phyloP scores from a whole-genome alignment of 2,113 vertebrate genomes.

The Osmerus mordax region DNA sequence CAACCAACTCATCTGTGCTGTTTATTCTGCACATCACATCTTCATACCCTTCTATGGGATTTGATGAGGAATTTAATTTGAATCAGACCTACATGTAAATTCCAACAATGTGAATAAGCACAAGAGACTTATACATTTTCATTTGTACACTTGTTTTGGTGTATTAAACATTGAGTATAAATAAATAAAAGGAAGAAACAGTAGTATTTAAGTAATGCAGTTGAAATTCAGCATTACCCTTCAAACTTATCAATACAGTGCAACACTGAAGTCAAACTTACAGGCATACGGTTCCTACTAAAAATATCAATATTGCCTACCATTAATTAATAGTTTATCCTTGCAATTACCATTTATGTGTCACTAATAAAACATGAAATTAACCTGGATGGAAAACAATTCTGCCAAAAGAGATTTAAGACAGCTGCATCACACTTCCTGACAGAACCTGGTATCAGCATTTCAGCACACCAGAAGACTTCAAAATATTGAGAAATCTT shows the following conservation, averaged over 20 bases:
- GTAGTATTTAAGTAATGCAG: conserved; percentile 1
- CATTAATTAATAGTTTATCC: conserved; percentile 1
- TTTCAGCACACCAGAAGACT: too few relatives aligned
- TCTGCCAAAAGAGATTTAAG: not conserved
- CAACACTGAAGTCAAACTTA: conserved; percentile 20
- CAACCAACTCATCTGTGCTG: conserved; percentile 7
- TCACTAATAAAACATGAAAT: conserved; percentile 1
- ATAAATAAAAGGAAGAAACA: not conserved
- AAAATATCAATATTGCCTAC: conserved; percentile 16
- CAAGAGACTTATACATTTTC: too few relatives aligned
- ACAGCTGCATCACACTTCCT: not conserved
- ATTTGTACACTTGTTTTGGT: too few relatives aligned
- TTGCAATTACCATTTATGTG: conserved; percentile 16
- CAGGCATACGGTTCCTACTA: conserved; percentile 13
- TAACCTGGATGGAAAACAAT: not conserved
- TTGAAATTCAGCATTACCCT: not conserved
- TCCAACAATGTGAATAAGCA: too few relatives aligned
- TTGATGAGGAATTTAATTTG: too few relatives aligned
- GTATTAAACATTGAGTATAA: not conserved
- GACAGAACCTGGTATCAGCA: not conserved
- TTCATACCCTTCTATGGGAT: too few relatives aligned
- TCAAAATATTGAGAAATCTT: not conserved
- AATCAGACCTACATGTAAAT: too few relatives aligned
- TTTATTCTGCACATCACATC: conserved; percentile 22
- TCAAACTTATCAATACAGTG: conserved; percentile 18